phyloP scores from a whole-genome alignment of 2,113 vertebrate genomes.

The Halichoerus grypus region DNA sequence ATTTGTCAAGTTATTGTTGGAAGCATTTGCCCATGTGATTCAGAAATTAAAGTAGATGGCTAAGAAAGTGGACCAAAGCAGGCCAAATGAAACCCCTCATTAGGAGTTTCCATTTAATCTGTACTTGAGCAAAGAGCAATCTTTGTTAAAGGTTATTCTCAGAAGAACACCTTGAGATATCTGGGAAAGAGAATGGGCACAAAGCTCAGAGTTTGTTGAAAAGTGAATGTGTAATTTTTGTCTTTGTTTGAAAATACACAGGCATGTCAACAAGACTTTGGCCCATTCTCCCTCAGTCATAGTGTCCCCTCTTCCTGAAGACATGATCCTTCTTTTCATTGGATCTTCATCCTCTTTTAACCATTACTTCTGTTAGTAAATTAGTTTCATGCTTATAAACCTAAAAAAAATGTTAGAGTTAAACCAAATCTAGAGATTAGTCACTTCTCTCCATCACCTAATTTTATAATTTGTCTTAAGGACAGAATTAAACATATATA shows the following conservation, averaged over 20 bases:
- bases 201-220: constrained; percentile 8
- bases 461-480: neutral
- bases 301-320: neutral
- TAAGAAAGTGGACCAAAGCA: neutral
- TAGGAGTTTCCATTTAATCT: constrained; percentile 3
- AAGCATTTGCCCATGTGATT: neutral
- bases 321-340: neutral
- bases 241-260: constrained; percentile 52
- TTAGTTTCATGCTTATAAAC: neutral
- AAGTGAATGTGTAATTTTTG: constrained; percentile 58
- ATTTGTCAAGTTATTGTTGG: neutral
- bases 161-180: neutral
- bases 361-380: neutral
- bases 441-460: neutral
- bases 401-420: neutral
- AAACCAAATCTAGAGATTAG: neutral
- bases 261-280: constrained; percentile 36
- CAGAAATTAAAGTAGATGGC: neutral
- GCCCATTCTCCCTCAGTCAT: neutral
- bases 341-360: neutral
- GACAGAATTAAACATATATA: neutral
- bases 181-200: neutral
- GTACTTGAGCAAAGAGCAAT: neutral
- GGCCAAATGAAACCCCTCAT: neutral
- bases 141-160: constrained; percentile 33